Evolutionary conservation across 2,797 vertebrate genomes (phyloP), one percentile per base, ranked within the genome.

Genomic region (Micropoecilia bifurca): DNA sequence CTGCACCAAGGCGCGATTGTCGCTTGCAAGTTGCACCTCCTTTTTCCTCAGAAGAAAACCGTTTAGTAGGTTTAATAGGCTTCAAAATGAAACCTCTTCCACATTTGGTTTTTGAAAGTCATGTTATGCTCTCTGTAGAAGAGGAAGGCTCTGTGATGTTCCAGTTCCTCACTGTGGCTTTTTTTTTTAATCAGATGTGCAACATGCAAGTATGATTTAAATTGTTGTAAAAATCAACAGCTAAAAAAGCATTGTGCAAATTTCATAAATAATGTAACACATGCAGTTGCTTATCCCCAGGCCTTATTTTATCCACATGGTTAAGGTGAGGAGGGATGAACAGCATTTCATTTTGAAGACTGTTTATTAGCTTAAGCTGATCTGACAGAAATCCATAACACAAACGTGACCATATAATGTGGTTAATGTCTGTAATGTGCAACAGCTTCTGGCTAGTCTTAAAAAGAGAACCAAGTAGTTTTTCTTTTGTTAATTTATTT

Each of bases 201-300:
- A 41, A 83, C 80, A 80, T 79, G 77, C 84, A 76, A 83, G 74
- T 39, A 43, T 14, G 46, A 53, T 78, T 83, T 0, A 82, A 83
- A 72, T 83, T 81, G 45, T 74, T 71, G 76, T 77, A 55, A 68
- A 20, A 4, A 87, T 93, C 82, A 81, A 88, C 88, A 59, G 61
- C 2, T 43, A 76, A 80, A 71, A 41, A 73, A 30, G 78, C 85
- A 78, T 83, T 88, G 86, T 80, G 77, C 80, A 75, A 22, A 77
- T 78, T 75, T 81, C 63, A 89, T 91, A 59, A 91, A 93, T 90
- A 87, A 85, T 90, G 81, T 18, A 92, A 85, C 66, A 83, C 30
- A 76, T 73, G 76, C 80, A 83, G 79, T 85, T 73, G 80, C 85
- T 90, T 81, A 87, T 79, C 85, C 36, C 55, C 66, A 53, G 55